phyloP scores from a whole-genome alignment of 2,797 vertebrate species.

The Peromyscus attwateri region DNA sequence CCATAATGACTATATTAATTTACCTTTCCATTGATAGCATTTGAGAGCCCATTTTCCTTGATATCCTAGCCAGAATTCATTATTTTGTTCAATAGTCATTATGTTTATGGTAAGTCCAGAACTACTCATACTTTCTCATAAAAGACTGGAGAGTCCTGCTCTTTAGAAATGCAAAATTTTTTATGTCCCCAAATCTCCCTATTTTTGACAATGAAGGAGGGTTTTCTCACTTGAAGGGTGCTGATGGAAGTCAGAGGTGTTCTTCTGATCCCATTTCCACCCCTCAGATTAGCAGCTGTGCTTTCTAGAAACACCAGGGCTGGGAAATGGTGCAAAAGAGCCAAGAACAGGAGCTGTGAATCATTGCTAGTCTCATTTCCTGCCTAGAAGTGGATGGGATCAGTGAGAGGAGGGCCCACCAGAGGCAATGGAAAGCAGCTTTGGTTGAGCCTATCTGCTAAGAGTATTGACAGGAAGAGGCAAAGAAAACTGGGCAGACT shows the following conservation, averaged over 20 bases:
- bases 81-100: neutral
- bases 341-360: neutral
- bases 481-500: neutral
- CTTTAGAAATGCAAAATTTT: fast-evolving
- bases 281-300: neutral
- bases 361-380: neutral
- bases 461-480: neutral
- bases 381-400: neutral
- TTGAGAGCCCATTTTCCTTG: neutral
- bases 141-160: neutral
- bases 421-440: neutral
- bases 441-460: neutral
- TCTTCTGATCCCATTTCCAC: neutral
- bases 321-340: fast-evolving
- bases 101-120: neutral
- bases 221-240: neutral
- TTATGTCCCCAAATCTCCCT: neutral
- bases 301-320: neutral
- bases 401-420: fast-evolving
- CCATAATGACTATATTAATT: neutral
- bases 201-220: neutral
- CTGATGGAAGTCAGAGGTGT: neutral
- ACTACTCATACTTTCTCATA: neutral
- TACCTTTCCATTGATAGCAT: neutral
- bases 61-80: neutral